Conservation (phyloP, 2,113 vertebrate genomes). For the Hippopotamus amphibius region DNA sequence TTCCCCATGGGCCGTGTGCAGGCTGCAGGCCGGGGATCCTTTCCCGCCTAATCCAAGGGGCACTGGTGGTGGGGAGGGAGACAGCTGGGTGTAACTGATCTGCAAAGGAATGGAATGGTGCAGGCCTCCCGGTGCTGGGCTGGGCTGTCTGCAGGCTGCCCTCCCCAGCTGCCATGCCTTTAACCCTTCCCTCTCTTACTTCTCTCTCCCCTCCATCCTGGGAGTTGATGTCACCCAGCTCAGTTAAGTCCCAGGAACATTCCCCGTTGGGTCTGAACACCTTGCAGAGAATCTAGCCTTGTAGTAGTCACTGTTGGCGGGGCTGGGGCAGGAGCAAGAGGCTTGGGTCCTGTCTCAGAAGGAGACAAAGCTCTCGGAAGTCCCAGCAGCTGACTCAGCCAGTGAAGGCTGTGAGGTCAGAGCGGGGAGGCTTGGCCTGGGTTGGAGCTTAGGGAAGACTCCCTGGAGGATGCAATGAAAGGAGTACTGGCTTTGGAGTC, state of each 20-base stretch:
- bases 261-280: neutral
- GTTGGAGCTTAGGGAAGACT: neutral
- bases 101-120: slow-evolving; percentile 79
- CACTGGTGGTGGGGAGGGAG: slow-evolving; percentile 77
- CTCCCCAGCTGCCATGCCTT: slow-evolving; percentile 72
- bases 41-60: slow-evolving; percentile 82
- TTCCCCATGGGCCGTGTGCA: slow-evolving; percentile 80
- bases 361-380: neutral
- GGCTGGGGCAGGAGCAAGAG: neutral
- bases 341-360: neutral
- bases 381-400: neutral
- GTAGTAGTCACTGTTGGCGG: neutral
- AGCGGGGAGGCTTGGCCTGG: neutral
- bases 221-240: slow-evolving; percentile 28
- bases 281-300: neutral
- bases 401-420: neutral
- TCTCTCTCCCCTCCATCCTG: neutral
- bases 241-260: neutral
- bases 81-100: slow-evolving; percentile 85
- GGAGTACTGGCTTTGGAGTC: neutral
- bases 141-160: slow-evolving; percentile 73
- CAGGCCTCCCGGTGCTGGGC: slow-evolving; percentile 74
- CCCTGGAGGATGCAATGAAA: neutral
- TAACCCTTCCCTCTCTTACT: slow-evolving; percentile 81
- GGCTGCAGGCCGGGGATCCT: slow-evolving; percentile 81